Evolutionary conservation across 2,797 vertebrate genomes (phyloP).

Genomic region (Dallia pectoralis): DNA sequence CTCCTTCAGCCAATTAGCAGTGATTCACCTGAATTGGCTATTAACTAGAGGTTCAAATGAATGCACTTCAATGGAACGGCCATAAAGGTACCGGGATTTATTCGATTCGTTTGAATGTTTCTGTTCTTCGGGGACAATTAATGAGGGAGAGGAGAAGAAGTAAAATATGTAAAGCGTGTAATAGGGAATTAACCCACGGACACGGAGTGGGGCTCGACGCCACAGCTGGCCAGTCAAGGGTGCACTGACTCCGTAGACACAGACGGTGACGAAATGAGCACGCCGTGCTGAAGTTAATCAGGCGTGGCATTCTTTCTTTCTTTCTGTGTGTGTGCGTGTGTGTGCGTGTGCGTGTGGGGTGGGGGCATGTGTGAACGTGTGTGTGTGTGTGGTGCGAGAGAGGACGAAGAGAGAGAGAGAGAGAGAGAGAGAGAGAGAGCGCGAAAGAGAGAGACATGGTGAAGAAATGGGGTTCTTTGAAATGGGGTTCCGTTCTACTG

Average conservation of each 20-base stretch:
- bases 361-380: too few species aligned
- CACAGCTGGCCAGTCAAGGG: neutral
- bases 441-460: neutral
- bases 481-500: neutral
- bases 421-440: constrained; percentile 2
- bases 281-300: neutral
- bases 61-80: constrained; percentile 27
- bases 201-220: neutral
- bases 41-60: constrained; percentile 21
- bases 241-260: neutral
- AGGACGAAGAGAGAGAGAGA: neutral
- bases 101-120: constrained; percentile 23
- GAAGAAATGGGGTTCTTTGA: neutral
- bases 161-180: constrained; percentile 37
- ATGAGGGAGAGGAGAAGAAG: constrained; percentile 33
- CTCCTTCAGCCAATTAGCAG: constrained; percentile 6
- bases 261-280: neutral
- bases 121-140: constrained; percentile 41
- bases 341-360: neutral
- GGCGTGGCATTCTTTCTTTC: neutral
- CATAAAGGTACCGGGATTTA: constrained; percentile 12
- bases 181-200: constrained; percentile 39
- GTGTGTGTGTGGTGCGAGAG: constrained; percentile 7
- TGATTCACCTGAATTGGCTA: constrained; percentile 24
- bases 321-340: neutral